Evolutionary conservation across 2,888 invertebrate species (phyloP).

Genomic region (Dryomyza anilis): DNA sequence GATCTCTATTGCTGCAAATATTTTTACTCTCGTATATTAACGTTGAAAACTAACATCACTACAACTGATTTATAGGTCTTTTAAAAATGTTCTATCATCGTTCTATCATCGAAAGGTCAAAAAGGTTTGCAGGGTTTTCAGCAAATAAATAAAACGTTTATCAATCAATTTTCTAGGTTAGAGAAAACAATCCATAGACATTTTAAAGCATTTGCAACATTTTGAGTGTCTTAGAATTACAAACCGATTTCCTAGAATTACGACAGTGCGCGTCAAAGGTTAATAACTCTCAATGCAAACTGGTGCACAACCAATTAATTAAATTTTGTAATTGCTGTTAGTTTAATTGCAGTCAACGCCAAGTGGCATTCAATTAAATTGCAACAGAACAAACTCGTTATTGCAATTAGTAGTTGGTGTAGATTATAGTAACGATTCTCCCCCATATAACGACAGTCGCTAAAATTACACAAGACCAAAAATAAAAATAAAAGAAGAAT

Average conservation of each 20-base stretch:
- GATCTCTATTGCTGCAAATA: too few species aligned
- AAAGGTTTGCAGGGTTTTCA: too few species aligned
- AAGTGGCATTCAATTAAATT: not conserved
- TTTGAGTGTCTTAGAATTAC: too few species aligned
- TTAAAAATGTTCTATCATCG: too few species aligned
- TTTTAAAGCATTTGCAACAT: too few species aligned
- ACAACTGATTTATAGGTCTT: too few species aligned
- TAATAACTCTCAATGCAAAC: not conserved
- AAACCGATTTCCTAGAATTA: not conserved
- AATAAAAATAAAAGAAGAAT: not conserved
- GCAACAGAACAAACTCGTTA: not conserved
- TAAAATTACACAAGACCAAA: not conserved
- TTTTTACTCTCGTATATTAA: too few species aligned
- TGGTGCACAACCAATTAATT: not conserved
- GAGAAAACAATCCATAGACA: too few species aligned
- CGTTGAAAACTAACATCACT: too few species aligned
- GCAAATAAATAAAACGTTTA: too few species aligned
- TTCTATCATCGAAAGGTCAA: too few species aligned
- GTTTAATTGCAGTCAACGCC: not conserved
- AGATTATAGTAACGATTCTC: not conserved
- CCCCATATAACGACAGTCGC: not conserved
- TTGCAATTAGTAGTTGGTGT: not conserved
- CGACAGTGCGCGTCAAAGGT: not conserved
- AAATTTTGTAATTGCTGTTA: slow-evolving; percentile 6
- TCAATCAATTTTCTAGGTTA: too few species aligned